Evolutionary conservation across 2,113 vertebrate species (phyloP), one percentile per base, ranked within the genome.

Genomic region (Catagonus wagneri): DNA sequence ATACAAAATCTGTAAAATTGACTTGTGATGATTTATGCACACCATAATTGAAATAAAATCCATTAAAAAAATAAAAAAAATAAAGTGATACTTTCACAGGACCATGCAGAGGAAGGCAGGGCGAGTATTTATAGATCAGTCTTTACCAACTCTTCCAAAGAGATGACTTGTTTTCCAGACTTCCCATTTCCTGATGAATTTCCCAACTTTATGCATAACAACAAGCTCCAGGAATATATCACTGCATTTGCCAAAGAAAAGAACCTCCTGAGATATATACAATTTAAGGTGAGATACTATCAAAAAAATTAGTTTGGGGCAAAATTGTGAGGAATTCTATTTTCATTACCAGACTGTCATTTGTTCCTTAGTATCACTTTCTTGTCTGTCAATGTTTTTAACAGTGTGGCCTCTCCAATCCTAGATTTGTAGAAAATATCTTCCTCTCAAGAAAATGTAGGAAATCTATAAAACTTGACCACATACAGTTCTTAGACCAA

Each of bases 101-200:
- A 99, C 22, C 86, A 95, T 2, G 91, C 93, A 20, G 99, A 99
- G 81, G 98, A 98, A 27, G 98, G 98, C 15, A 98, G 97, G 52
- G 97, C 98, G 50, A 99, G 98, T 96, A 99, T 99, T 93, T 99
- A 99, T 96, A 98, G 85, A 27, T 99, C 99, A 0, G 98, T 99
- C 83, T 98, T 99, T 74, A 98, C 98, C 89, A 99, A 99, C 97
- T 99, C 99, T 66, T 99, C 99, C 96, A 99, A 99, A 95, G 99
- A 99, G 97, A 99, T 99, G 98, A 99, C 99, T 98, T 99, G 99
- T 93, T 99, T 98, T 93, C 98, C 99, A 3, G 99, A 99, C 60
- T 99, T 99, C 39, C 99, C 99, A 27, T 98, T 99, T 98, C 99
- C 99, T 0, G 99, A 98, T 0, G 93, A 99, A 75, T 99, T 98